Conservation (phyloP, 2,888 invertebrate genomes). For the Subacronicta megacephala region DNA sequence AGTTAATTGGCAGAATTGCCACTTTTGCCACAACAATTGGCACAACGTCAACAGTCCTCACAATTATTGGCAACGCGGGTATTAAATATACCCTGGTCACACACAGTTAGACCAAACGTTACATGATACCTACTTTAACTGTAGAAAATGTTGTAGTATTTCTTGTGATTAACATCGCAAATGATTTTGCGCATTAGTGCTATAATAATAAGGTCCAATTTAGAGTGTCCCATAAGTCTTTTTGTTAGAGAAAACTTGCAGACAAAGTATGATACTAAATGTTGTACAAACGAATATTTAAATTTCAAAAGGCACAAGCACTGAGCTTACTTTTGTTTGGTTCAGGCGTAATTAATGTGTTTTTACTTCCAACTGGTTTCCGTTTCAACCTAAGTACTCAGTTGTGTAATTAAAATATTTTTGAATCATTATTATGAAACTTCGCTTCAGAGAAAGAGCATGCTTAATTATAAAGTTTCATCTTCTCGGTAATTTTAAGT, state of each 20-base stretch:
- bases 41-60: constrained; percentile 2
- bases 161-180: constrained; percentile 2
- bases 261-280: constrained; percentile 25
- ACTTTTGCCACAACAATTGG: not conserved
- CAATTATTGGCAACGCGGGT: constrained; percentile 28
- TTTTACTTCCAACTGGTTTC: constrained; percentile 30
- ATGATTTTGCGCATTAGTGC: not conserved
- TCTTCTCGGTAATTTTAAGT: not conserved
- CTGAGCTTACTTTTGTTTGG: constrained; percentile 31
- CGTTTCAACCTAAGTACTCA: constrained; percentile 8
- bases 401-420: constrained; percentile 1
- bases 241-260: constrained; percentile 18
- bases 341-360: constrained; percentile 34
- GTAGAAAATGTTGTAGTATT: constrained; percentile 16
- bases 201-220: not conserved
- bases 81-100: constrained; percentile 16
- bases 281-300: constrained; percentile 43
- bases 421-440: not conserved
- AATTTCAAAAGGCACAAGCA: constrained; percentile 40
- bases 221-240: not conserved
- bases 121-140: constrained; percentile 22
- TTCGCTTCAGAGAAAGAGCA: not conserved
- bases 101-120: constrained; percentile 11
- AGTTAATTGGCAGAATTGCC: constrained; percentile 5
- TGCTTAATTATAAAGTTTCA: not conserved